These are phyloP conservation scores for Pocota personata DNA, from an alignment of 2,888 invertebrate species.

Conservation along the genomic window DNA sequence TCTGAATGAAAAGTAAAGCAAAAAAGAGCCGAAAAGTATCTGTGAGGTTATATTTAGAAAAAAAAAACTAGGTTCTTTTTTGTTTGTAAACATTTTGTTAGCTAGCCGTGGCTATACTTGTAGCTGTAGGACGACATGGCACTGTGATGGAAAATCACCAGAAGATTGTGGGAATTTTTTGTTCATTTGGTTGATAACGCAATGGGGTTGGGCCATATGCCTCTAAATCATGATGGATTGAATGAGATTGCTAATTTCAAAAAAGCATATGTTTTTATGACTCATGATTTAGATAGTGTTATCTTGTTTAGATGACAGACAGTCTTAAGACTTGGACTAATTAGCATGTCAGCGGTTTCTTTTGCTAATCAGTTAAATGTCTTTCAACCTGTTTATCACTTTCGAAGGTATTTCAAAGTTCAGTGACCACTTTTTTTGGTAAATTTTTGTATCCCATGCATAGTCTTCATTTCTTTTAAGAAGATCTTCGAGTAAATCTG, in stretches of 20 bases:
- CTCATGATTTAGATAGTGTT: neutral
- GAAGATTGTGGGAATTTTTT: neutral
- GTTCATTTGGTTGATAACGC: slow-evolving; percentile 1
- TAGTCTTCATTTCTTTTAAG: no score
- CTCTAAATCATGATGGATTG: neutral
- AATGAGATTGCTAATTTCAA: neutral
- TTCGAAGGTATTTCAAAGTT: neutral
- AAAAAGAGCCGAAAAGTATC: neutral
- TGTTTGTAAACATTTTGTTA: neutral
- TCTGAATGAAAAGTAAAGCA: neutral
- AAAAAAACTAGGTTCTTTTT: neutral
- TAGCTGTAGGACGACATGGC: neutral
- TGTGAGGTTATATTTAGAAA: slow-evolving; percentile 14
- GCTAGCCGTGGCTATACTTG: neutral
- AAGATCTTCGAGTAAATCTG: no score
- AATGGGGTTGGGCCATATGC: neutral
- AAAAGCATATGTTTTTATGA: neutral
- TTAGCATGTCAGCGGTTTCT: neutral
- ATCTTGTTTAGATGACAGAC: neutral
- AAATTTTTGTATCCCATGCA: no score
- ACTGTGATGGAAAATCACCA: slow-evolving; percentile 29
- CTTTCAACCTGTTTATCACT: neutral
- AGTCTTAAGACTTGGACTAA: neutral
- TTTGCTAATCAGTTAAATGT: neutral
- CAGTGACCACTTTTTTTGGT: neutral